Conservation (phyloP, 2,888 invertebrate genomes). For the Diarsia dahlii region DNA sequence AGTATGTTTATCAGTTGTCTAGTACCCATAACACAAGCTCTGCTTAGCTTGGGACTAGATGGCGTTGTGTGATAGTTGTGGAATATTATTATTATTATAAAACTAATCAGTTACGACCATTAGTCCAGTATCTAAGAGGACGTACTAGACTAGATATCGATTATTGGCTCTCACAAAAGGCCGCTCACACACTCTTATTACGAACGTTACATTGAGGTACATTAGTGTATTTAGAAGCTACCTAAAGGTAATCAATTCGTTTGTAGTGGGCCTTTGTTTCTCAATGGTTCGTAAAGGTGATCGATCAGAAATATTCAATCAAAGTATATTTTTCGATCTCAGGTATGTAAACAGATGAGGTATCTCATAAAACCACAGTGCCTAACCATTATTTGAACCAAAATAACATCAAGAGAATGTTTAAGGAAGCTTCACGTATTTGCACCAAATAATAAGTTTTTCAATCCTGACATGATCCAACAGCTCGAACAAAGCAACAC, state of each 20-base stretch:
- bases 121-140: constrained; percentile 14
- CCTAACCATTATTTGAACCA: neutral
- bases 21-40: too few relatives aligned
- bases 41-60: too few relatives aligned
- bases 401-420: neutral
- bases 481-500: neutral
- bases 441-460: neutral
- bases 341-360: neutral
- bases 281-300: constrained; percentile 7
- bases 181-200: constrained; percentile 22
- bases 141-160: constrained; percentile 25
- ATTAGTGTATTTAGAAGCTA: constrained; percentile 34
- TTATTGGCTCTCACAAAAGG: constrained; percentile 26
- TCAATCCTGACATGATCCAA: constrained; percentile 1
- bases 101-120: constrained; percentile 32
- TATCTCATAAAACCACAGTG: neutral
- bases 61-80: too few relatives aligned
- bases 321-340: constrained; percentile 1
- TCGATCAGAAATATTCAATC: constrained; percentile 31
- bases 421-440: neutral
- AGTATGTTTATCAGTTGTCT: too few relatives aligned
- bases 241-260: constrained; percentile 42
- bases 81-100: too few relatives aligned
- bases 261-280: constrained; percentile 41
- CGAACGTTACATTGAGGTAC: constrained; percentile 14